phyloP scores from a whole-genome alignment of 2,888 invertebrate species.

The Drosophila niveifrons region DNA sequence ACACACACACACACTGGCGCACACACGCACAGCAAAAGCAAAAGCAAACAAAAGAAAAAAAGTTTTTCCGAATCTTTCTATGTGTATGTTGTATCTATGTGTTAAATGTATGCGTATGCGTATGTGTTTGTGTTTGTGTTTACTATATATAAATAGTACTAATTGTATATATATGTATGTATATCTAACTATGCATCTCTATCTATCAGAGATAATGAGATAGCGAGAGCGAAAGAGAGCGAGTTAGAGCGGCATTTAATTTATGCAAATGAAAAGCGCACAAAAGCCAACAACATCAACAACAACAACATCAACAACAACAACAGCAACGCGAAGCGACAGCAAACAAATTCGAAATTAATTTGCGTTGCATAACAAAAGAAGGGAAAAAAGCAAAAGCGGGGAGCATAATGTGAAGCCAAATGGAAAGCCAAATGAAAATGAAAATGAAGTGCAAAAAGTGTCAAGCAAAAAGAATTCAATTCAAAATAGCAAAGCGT shows the following conservation, averaged over 20 bases:
- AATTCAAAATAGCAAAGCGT: slow-evolving; percentile 26
- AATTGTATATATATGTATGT: slow-evolving; percentile 33
- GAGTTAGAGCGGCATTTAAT: slow-evolving; percentile 36
- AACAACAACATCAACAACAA: slow-evolving; percentile 37
- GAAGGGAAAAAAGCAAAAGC: slow-evolving; percentile 22
- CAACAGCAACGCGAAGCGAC: slow-evolving; percentile 14
- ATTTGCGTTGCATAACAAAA: slow-evolving; percentile 69
- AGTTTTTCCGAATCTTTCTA: slow-evolving; percentile 16
- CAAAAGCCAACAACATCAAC: slow-evolving; percentile 45
- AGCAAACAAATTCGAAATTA: slow-evolving; percentile 67
- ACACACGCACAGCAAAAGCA: slow-evolving; percentile 46
- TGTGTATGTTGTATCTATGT: slow-evolving; percentile 30
- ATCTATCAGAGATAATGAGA: slow-evolving; percentile 7
- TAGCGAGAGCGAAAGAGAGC: slow-evolving; percentile 6
- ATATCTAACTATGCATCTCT: slow-evolving; percentile 10
- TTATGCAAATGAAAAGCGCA: slow-evolving; percentile 69
- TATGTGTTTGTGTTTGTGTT: slow-evolving; percentile 21
- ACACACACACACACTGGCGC: slow-evolving; percentile 5
- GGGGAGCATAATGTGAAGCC: slow-evolving; percentile 25
- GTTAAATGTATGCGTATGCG: slow-evolving; percentile 25
- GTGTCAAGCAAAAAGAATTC: slow-evolving; percentile 58
- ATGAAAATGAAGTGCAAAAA: slow-evolving; percentile 75
- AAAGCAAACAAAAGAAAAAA: slow-evolving; percentile 8
- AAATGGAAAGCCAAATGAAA: slow-evolving; percentile 38
- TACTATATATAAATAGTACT: slow-evolving; percentile 28